These are phyloP conservation scores for Rhizoglyphus robini DNA, from an alignment of 1,140 invertebrate genomes.

Conservation along the genomic window DNA sequence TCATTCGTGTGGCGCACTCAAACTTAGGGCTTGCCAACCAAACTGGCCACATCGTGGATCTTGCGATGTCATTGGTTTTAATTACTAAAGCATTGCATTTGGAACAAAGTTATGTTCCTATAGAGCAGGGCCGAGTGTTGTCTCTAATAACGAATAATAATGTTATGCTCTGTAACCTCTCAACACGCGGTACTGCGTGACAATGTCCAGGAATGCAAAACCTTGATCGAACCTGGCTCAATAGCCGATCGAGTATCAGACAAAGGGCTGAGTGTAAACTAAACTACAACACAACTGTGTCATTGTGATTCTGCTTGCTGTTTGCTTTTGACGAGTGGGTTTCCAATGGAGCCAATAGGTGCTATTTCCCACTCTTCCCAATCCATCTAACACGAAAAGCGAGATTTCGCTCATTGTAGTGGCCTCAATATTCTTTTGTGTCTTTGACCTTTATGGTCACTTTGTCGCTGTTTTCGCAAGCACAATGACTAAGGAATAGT, in stretches of 20 bases:
- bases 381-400: constrained; percentile 10
- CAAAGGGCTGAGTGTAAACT: neutral
- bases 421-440: neutral
- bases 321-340: constrained; percentile 15
- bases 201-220: neutral
- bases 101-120: too few relatives aligned
- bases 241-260: neutral
- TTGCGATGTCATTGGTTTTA: too few relatives aligned
- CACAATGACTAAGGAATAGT: neutral
- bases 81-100: too few relatives aligned
- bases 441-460: constrained; percentile 9
- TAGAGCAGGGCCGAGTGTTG: too few relatives aligned
- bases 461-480: constrained; percentile 12
- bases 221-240: neutral
- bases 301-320: constrained; percentile 12
- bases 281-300: too few relatives aligned
- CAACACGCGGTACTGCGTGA: too few relatives aligned
- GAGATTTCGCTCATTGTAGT: neutral
- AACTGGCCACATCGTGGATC: too few relatives aligned
- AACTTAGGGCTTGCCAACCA: too few relatives aligned
- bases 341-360: neutral
- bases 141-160: too few relatives aligned
- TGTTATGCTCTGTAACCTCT: too few relatives aligned
- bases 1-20: too few relatives aligned
- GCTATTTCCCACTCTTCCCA: neutral